phyloP scores from a whole-genome alignment of 2,888 invertebrate species.

The Hipparchia semele region DNA sequence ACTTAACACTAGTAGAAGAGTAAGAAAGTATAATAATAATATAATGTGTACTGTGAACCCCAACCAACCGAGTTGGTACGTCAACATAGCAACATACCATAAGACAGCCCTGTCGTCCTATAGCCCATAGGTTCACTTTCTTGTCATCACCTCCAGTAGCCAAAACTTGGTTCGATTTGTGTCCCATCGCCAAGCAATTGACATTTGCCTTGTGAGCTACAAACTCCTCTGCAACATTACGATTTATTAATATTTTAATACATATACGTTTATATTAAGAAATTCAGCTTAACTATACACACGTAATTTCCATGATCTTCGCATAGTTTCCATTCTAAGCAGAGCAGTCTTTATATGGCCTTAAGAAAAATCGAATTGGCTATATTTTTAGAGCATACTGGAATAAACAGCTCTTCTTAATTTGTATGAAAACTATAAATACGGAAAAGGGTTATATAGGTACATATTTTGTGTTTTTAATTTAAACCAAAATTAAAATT shows the following conservation, averaged over 20 bases:
- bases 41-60: no score
- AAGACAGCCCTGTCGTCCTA: slow-evolving; percentile 96
- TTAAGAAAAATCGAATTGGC: neutral
- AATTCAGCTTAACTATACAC: slow-evolving; percentile 66
- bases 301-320: slow-evolving; percentile 93
- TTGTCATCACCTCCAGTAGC: slow-evolving; percentile 98
- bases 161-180: slow-evolving; percentile 94
- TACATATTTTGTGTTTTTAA: neutral
- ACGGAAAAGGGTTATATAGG: neutral
- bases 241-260: slow-evolving; percentile 8
- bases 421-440: neutral
- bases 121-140: slow-evolving; percentile 98
- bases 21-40: no score
- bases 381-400: slow-evolving; percentile 6
- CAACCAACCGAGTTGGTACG: neutral
- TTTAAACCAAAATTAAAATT: neutral
- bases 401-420: neutral
- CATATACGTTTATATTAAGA: neutral
- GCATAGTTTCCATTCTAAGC: slow-evolving; percentile 76
- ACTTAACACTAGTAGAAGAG: no score
- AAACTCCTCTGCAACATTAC: slow-evolving; percentile 88
- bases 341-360: slow-evolving; percentile 47
- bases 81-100: slow-evolving; percentile 86
- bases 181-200: slow-evolving; percentile 94
- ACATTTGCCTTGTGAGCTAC: slow-evolving; percentile 94